Base-by-base conservation (phyloP, 2,888 invertebrate genomes). In the Drosophila paranaensis region DNA sequence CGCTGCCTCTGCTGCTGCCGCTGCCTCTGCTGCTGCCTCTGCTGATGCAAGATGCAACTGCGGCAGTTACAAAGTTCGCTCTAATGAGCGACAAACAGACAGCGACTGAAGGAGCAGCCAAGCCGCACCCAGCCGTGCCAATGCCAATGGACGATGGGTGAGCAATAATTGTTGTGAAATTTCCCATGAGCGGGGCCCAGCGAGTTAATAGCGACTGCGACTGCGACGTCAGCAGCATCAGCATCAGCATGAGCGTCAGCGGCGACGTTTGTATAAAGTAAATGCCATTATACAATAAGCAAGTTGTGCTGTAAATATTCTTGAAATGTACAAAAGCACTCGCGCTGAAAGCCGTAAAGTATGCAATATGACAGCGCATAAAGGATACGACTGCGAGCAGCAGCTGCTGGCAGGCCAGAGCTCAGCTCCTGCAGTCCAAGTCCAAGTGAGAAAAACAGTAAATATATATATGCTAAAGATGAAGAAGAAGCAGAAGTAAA, bases 291-390 rank as follows among this genome's bases (percentile, higher is more conserved):
- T 77, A 79, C 79, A 78, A 79, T 79, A 79, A 81, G 77, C 83
- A 82, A 86, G 73, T 86, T 79, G 73, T 60, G 83, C 72, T 80
- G 83, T 83, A 85, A 81, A 80, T 85, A 83, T 80, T 65, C 82
- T 86, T 82, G 69, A 81, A 82, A 82, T 86, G 83, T 78, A 85
- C 81, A 79, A 82, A 81, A 84, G 84, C 82, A 83, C 82, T 86
- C 83, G 82, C 81, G 62, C 61, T 81, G 79, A 84, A 82, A 80
- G 86, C 82, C 81, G 77, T 84, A 84, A 85, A 85, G 77, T 79
- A 81, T 77, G 77, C 81, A 70, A 85, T 76, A 84, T 83, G 84
- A 85, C 82, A 84, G 82, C 61, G 79, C 82, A 82, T 84, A 77
- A 84, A 75, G 77, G 84, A 82, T 75, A 74, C 66, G 65, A 73